Evolutionary conservation across 2,797 vertebrate species (phyloP).

Genomic region (Fundulus diaphanus): DNA sequence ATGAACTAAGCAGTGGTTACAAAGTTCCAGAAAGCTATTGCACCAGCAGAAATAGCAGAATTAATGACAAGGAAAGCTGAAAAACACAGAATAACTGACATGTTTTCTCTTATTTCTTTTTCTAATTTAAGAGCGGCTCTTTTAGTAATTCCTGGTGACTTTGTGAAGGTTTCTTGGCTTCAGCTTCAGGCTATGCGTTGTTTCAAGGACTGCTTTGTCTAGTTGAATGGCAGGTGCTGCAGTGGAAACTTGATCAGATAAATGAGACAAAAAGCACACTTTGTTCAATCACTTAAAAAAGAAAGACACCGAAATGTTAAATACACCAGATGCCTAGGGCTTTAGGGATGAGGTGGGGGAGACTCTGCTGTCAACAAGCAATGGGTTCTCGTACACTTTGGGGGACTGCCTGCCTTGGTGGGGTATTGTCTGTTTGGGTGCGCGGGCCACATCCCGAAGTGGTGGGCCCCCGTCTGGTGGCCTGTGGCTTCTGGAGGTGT

Average conservation of each 20-base stretch:
- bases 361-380: no score
- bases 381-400: no score
- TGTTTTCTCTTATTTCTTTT: conserved; percentile 51
- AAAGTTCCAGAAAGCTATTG: conserved; percentile 20
- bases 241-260: conserved; percentile 15
- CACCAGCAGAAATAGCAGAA: conserved; percentile 31
- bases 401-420: no score
- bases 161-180: conserved; percentile 23
- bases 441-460: no score
- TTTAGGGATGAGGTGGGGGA: no score
- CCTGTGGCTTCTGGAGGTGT: no score
- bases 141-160: conserved; percentile 14
- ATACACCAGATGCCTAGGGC: no score
- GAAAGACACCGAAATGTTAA: no score
- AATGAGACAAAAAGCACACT: neutral
- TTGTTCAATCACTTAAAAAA: neutral
- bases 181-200: conserved; percentile 19
- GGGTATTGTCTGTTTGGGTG: no score
- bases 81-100: conserved; percentile 47
- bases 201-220: conserved; percentile 47
- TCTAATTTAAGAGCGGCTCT: conserved; percentile 36
- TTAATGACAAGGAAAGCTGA: conserved; percentile 29
- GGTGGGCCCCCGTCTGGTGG: no score
- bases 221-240: conserved; percentile 42
- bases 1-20: conserved; percentile 1